Percentiles rank a stretch among this genome's conserved stretches.
These are phyloP conservation scores for Telmatherina bonti DNA, from an alignment of 2,797 vertebrate genomes.

Conservation along the genomic window DNA sequence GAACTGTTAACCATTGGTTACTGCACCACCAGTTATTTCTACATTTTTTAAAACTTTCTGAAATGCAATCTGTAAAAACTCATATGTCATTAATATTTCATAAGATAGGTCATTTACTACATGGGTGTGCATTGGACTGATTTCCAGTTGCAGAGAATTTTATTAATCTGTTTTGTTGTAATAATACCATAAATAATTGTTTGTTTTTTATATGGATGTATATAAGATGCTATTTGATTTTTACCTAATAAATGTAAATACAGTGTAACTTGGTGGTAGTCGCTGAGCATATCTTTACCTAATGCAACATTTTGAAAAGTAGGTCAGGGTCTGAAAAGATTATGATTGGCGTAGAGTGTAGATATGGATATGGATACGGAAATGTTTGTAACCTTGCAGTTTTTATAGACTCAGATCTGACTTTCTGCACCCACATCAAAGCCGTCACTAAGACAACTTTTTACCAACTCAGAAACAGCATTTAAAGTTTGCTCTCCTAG, in stretches of 20 bases:
- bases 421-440: too few relatives aligned
- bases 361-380: background rate
- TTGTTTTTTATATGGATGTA: slow-evolving; percentile 67
- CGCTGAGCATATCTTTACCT: background rate
- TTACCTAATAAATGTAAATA: slow-evolving; percentile 76
- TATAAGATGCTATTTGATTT: slow-evolving; percentile 71
- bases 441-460: too few relatives aligned
- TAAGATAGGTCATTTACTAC: slow-evolving; percentile 43
- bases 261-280: background rate
- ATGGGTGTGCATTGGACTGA: slow-evolving; percentile 37
- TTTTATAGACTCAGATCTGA: too few relatives aligned
- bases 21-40: slow-evolving; percentile 32
- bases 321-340: background rate
- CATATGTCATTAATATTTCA: slow-evolving; percentile 13
- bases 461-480: too few relatives aligned
- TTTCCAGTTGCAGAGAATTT: slow-evolving; percentile 30
- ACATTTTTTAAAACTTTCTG: slow-evolving; percentile 7
- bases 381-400: background rate
- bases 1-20: slow-evolving; percentile 22
- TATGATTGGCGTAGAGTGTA: background rate
- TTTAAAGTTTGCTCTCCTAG: too few relatives aligned
- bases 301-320: background rate
- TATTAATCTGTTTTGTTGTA: slow-evolving; percentile 19
- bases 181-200: slow-evolving; percentile 42
- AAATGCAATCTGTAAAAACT: slow-evolving; percentile 13